Evolutionary conservation across 30 jellyfish, hydroid and myxozoan genomes (phyloP).

Genomic region (Turritopsis dohrnii): DNA sequence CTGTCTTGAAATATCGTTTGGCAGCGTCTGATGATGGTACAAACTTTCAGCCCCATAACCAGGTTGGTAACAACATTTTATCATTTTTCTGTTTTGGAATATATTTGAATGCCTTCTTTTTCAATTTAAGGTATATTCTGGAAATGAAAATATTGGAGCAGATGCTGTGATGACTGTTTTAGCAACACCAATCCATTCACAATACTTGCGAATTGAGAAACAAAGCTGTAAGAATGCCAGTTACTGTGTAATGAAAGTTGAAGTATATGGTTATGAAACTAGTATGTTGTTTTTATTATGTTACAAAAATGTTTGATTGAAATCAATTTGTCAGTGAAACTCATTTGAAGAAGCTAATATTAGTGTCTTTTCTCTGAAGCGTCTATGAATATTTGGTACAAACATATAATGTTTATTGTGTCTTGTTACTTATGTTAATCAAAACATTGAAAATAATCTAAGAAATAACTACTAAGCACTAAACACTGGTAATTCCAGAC

Average conservation of each 20-base stretch:
- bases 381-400: too few species aligned
- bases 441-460: too few species aligned
- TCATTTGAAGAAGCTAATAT: too few species aligned
- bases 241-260: background rate
- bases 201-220: background rate
- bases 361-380: too few species aligned
- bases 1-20: background rate
- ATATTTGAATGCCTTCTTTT: too few species aligned
- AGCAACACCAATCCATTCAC: background rate
- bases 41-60: background rate
- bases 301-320: background rate
- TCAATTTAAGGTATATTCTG: background rate
- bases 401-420: too few species aligned
- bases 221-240: background rate
- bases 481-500: too few species aligned
- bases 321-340: too few species aligned
- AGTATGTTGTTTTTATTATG: background rate
- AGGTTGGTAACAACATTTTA: background rate
- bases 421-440: too few species aligned
- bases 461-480: too few species aligned
- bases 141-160: background rate
- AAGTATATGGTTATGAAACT: background rate
- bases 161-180: background rate
- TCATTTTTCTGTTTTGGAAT: background rate
- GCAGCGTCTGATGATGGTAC: background rate